Conservation (phyloP, 2,888 invertebrate genomes). For the Galerucella pusilla region DNA sequence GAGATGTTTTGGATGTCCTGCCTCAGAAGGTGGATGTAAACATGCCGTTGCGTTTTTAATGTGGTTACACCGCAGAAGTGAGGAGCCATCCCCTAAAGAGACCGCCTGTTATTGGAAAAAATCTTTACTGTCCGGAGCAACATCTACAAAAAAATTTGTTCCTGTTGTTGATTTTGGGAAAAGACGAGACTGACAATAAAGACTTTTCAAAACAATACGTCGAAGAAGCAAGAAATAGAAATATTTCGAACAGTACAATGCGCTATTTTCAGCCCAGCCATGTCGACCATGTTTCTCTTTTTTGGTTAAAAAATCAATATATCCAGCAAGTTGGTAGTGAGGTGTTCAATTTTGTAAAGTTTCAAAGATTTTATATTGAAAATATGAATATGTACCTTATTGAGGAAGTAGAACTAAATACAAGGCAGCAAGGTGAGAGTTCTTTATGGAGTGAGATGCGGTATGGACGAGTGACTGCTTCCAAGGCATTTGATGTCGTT, state of each 20-base stretch:
- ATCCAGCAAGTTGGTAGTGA: background rate
- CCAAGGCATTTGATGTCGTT: background rate
- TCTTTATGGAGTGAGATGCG: background rate
- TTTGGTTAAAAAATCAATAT: background rate
- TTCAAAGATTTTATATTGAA: background rate
- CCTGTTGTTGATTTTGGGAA: background rate
- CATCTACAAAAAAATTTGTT: conserved; percentile 1
- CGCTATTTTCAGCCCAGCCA: too few relatives aligned
- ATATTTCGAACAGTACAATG: background rate
- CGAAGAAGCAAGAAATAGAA: background rate
- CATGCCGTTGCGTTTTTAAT: conserved; percentile 17
- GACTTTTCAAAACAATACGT: background rate
- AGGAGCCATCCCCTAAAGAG: background rate
- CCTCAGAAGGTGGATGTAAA: conserved; percentile 14
- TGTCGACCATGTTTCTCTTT: background rate
- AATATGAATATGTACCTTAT: background rate
- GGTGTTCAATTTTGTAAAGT: background rate
- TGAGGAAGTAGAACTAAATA: background rate
- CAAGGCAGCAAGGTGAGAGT: background rate
- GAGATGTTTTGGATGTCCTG: background rate
- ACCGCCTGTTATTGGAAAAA: conserved; percentile 5
- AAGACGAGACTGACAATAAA: background rate
- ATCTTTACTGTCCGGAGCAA: background rate
- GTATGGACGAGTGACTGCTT: background rate
- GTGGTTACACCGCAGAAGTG: background rate